Percentiles rank a stretch among this genome's conserved stretches.
These are phyloP conservation scores for Nomada fabriciana DNA, from an alignment of 2,888 invertebrate genomes.

Conservation along the genomic window DNA sequence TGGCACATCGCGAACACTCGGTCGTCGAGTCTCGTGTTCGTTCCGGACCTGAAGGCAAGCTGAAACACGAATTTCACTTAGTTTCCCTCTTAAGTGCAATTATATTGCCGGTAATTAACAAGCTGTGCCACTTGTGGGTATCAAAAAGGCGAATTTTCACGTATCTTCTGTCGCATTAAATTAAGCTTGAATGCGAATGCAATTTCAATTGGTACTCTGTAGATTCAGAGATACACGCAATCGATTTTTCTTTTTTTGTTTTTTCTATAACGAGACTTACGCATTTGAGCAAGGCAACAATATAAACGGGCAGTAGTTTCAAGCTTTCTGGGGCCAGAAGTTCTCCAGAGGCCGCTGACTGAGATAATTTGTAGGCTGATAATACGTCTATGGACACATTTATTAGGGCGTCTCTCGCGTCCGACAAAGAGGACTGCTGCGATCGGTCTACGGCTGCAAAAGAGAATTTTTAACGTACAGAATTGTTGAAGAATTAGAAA, in stretches of 20 bases:
- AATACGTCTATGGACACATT: conserved; percentile 97
- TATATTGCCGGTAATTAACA: too few species aligned
- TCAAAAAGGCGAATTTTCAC: too few species aligned
- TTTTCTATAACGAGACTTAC: conserved; percentile 84
- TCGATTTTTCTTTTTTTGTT: too few species aligned
- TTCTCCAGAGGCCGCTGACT: conserved; percentile 85
- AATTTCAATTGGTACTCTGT: neutral
- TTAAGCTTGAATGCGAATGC: too few species aligned
- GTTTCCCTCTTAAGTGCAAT: neutral
- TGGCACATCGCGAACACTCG: conserved; percentile 96
- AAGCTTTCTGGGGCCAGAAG: conserved; percentile 92
- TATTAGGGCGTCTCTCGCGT: conserved; percentile 98
- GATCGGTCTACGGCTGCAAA: conserved; percentile 94
- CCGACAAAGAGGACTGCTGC: conserved; percentile 92
- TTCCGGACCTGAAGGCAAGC: conserved; percentile 95
- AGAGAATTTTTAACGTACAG: conserved; percentile 4
- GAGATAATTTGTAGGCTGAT: conserved; percentile 89
- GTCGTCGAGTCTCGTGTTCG: conserved; percentile 96
- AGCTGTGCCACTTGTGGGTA: too few species aligned
- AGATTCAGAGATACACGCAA: too few species aligned
- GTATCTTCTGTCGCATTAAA: too few species aligned
- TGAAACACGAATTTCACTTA: conserved; percentile 79
- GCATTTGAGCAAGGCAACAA: conserved; percentile 95
- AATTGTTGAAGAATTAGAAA: neutral
- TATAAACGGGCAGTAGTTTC: conserved; percentile 93